Evolutionary conservation across 1,140 invertebrate species (phyloP).

Genomic region (Eupristina koningsbergeri): DNA sequence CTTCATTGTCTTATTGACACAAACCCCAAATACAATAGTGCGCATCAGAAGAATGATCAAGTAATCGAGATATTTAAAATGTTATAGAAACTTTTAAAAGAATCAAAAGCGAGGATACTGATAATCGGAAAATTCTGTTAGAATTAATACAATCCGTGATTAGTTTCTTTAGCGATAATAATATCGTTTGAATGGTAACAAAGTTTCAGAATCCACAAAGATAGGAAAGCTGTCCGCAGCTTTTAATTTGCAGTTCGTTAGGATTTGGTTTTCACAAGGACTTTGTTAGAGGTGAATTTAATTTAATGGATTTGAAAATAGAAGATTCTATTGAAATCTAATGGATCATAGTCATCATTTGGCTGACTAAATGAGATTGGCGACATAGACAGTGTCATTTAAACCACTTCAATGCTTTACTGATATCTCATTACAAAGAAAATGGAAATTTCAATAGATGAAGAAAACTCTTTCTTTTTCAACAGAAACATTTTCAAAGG

Average conservation of each 20-base stretch:
- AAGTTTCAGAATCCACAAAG: not conserved
- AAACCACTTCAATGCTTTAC: not conserved
- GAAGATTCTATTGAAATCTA: not conserved
- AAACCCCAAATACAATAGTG: too few species aligned
- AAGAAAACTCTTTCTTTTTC: not conserved
- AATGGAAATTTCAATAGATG: not conserved
- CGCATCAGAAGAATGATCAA: too few species aligned
- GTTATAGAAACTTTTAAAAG: too few species aligned
- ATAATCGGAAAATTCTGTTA: not conserved
- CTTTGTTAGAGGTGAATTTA: not conserved
- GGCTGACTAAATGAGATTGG: not conserved
- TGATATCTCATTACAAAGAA: not conserved
- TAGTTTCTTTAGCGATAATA: not conserved
- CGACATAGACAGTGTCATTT: too few species aligned
- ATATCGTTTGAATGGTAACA: not conserved
- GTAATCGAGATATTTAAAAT: not conserved
- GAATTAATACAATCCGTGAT: not conserved
- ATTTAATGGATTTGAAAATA: not conserved
- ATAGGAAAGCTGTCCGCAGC: not conserved
- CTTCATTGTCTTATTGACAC: too few species aligned
- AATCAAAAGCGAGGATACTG: too few species aligned
- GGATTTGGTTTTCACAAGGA: not conserved
- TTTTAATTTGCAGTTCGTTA: not conserved
- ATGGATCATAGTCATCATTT: not conserved
- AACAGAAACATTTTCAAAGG: not conserved